Evolutionary conservation across 2,888 invertebrate genomes (phyloP), one percentile per base, ranked within the genome.

Genomic region (Empis stercorea): DNA sequence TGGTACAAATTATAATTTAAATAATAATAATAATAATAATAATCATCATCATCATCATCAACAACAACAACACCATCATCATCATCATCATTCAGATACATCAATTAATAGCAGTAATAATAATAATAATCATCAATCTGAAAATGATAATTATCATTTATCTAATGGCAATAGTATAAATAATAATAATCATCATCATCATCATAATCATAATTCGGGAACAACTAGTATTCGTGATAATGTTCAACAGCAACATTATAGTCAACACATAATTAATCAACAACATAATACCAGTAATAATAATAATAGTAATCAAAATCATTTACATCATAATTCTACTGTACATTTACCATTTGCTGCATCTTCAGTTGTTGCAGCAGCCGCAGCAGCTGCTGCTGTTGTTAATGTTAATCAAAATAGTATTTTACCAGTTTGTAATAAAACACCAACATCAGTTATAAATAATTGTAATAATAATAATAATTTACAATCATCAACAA

Each of bases 21-120:
- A 64, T 59, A 47, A 53, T 64, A 7, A 62, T n/a, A n/a, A n/a
- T n/a, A n/a, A n/a, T n/a, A n/a, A n/a, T n/a, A n/a, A n/a, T n/a
- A n/a, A n/a, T n/a, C n/a, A n/a, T 63, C 46, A 62, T 64, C 39
- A 48, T 65, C 37, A 38, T 38, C 10, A 27, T 27, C 5, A 27
- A 16, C 37, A 37, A 62, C 46, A 62, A 64, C 39, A 48, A 64
- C 37, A 37, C 2, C 15, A 37, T 63, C 45, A 62, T 63, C 38
- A 48, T 65, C 16, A 38, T 38, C 10, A 27, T 27, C 5, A 27
- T 27, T 27, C 23, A 27, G 23, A 27, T 27, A 27, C 23, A 7
- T 7, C 7, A 27, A 27, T 27, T 27, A 27, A 27, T 27, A 9
- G 9, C 9, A 20, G 2, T 14, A 16, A 37, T 36, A 36, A 36